Base-by-base conservation (phyloP, 2,797 vertebrate species). In the Chelon labrosus region DNA sequence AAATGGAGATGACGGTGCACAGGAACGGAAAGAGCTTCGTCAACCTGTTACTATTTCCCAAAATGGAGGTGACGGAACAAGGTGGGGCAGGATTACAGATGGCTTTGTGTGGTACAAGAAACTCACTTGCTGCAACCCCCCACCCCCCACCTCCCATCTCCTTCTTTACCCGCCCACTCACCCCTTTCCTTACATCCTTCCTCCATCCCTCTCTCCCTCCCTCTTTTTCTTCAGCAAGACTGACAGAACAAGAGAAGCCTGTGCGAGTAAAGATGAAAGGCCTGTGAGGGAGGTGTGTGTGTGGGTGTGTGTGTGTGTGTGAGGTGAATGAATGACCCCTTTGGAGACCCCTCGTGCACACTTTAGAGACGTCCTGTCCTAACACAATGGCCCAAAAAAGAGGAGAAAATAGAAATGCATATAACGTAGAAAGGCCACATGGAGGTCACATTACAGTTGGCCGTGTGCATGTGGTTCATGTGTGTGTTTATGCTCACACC, bases 241-340 rank as follows among this genome's bases (percentile, higher is more conserved):
- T 77, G 85, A 85, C 88, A 79, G 91, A 93, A 93, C 92, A 94
- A 93, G 93, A 93, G 91, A 90, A 67, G 91, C 84, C 91, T 94
- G 93, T 94, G 92, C 91, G 88, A 88, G 91, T 83, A 80, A 89
- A 94, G 91, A 94, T 93, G 92, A 93, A 93, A 94, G 93, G 79
- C 84, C 88, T 80, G 73, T 13, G 73, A 77, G 81, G 82, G 90
- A 80, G 81, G 88, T 76, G 79, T 59, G 74, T 81, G 85, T 73
- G 79, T 75, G 74, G 73, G 60, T 69, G 61, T 63, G 73, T 62
- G 64, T 69, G 77, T 73, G 66, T 56, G 59, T 56, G 69, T 46
- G 79, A 70, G 75, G 71, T 87, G 82, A 87, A 91, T 93, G 92
- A 94, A 91, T 91, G 92, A 91, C 84, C 88, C 73, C 76, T 86